A percentile compares a stretch with the other conserved stretches of the same genome.
phyloP scores from a whole-genome alignment of 2,113 vertebrate genomes.

The Caracal caracal region DNA sequence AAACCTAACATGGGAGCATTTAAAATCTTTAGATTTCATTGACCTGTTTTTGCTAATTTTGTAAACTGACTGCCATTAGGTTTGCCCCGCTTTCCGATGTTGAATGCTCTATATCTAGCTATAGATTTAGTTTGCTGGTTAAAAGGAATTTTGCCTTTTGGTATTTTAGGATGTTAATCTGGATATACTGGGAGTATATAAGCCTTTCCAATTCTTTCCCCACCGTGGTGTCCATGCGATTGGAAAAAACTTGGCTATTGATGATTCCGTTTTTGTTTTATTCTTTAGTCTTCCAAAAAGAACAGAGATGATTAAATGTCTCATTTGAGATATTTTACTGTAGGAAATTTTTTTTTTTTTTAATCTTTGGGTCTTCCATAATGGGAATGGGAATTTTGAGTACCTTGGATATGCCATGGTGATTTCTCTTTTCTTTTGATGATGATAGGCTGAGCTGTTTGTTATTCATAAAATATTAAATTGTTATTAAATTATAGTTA shows the following conservation, averaged over 20 bases:
- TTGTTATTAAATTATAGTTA: constrained; percentile 17
- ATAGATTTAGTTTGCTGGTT: background rate
- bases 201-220: background rate
- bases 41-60: background rate
- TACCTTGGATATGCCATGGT: background rate
- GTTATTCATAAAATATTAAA: constrained; percentile 31
- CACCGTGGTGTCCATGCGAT: background rate
- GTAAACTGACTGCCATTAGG: accelerated
- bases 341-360: background rate
- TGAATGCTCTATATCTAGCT: background rate
- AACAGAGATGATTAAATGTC: background rate
- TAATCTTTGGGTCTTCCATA: background rate
- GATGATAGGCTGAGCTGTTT: background rate
- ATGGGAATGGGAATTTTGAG: background rate
- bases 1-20: background rate
- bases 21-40: background rate
- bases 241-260: background rate
- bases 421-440: background rate
- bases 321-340: background rate
- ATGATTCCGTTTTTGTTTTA: background rate
- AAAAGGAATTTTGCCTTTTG: background rate
- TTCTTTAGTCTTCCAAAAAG: background rate
- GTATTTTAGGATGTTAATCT: background rate
- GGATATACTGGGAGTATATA: background rate
- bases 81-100: background rate